A percentile compares a stretch with the other conserved stretches of the same genome.
phyloP scores from a whole-genome alignment of 2,113 vertebrate species.

The Megaleporinus macrocephalus region DNA sequence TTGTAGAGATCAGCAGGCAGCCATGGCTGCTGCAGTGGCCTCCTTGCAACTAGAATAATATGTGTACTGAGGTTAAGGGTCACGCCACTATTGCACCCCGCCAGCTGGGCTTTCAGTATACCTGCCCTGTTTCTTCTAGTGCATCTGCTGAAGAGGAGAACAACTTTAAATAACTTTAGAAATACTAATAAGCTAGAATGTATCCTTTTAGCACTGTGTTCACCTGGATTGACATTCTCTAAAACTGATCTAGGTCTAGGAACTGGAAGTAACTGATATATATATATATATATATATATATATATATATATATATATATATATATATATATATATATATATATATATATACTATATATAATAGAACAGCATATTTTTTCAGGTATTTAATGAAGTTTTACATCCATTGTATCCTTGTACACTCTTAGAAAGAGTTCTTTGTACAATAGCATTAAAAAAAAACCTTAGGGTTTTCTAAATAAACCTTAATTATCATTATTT shows the following conservation, averaged over 20 bases:
- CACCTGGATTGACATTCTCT: conserved; percentile 62
- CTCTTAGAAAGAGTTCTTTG: too few species aligned
- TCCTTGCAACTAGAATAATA: conserved; percentile 57
- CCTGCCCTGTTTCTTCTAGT: conserved; percentile 52
- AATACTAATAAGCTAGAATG: conserved; percentile 58
- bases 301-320: too few species aligned
- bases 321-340: too few species aligned
- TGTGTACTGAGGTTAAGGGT: conserved; percentile 82
- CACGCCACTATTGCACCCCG: conserved; percentile 68
- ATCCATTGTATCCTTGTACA: too few species aligned
- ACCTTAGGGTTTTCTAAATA: too few species aligned
- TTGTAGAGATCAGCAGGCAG: conserved; percentile 96
- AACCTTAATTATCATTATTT: too few species aligned
- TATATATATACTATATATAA: too few species aligned
- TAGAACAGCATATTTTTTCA: too few species aligned
- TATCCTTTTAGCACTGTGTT: conserved; percentile 67
- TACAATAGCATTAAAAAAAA: too few species aligned
- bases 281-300: too few species aligned
- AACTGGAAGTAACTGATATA: neutral
- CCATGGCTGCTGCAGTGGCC: conserved; percentile 77
- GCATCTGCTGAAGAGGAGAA: conserved; percentile 44
- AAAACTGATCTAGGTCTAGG: conserved; percentile 4
- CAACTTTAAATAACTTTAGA: conserved; percentile 40
- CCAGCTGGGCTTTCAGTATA: conserved; percentile 44
- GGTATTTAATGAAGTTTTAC: too few species aligned